phyloP scores from a whole-genome alignment of 2,888 invertebrate genomes.

The Lycophotia porphyrea region DNA sequence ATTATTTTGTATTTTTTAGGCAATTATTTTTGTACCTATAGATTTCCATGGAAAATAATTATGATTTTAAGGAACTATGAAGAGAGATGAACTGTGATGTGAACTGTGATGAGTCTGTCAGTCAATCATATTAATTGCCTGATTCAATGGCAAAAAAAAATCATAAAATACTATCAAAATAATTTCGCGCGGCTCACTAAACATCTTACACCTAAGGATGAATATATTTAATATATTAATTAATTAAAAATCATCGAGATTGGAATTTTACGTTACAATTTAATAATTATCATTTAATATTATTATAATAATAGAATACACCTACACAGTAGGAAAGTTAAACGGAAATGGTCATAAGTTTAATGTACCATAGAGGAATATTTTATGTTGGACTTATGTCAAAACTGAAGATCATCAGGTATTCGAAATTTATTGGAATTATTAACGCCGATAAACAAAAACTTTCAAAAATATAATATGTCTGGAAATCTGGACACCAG shows the following conservation, averaged over 20 bases:
- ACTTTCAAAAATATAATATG: neutral
- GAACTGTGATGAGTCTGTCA: no score
- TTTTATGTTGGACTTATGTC: constrained; percentile 48
- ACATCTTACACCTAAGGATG: constrained; percentile 66
- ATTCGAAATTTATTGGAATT: neutral
- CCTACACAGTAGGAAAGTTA: constrained; percentile 82
- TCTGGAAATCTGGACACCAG: no score
- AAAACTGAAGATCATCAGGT: constrained; percentile 22
- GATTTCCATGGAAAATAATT: neutral
- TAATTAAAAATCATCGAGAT: constrained; percentile 65
- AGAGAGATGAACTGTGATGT: no score
- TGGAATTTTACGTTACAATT: constrained; percentile 66
- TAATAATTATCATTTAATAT: constrained; percentile 64
- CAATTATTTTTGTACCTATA: neutral
- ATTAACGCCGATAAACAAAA: neutral
- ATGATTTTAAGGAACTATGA: neutral
- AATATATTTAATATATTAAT: constrained; percentile 65
- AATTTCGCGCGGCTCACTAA: constrained; percentile 57
- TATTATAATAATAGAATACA: constrained; percentile 66
- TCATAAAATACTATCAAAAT: constrained; percentile 35
- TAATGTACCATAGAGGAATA: constrained; percentile 60
- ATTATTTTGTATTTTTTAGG: constrained; percentile 42
- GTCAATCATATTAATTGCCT: no score
- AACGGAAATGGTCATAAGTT: constrained; percentile 68
- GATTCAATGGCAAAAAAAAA: neutral